Evolutionary conservation across 2,113 vertebrate species (phyloP).

Genomic region (Epinephelus lanceolatus): DNA sequence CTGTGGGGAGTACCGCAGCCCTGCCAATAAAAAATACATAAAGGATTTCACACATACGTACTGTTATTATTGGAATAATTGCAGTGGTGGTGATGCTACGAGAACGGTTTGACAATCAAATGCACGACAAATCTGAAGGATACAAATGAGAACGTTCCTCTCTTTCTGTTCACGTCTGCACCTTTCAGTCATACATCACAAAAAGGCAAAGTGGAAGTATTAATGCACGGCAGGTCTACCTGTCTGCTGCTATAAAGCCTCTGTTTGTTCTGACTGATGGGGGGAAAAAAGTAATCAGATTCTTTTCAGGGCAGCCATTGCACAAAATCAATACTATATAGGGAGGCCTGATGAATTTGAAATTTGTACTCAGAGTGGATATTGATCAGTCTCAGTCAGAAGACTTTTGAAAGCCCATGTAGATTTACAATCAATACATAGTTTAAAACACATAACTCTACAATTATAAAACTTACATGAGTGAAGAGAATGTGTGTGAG

Average conservation of each 20-base stretch:
- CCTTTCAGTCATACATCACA: slow-evolving; percentile 20
- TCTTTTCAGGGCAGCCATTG: slow-evolving; percentile 71
- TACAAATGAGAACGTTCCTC: neutral
- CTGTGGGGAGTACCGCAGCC: slow-evolving; percentile 59
- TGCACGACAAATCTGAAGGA: neutral
- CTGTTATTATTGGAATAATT: slow-evolving; percentile 34
- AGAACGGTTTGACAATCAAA: slow-evolving; percentile 5
- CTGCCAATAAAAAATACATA: slow-evolving; percentile 71
- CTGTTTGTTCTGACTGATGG: slow-evolving; percentile 69
- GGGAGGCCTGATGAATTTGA: slow-evolving; percentile 84
- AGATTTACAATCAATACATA: slow-evolving; percentile 70
- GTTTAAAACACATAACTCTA: slow-evolving; percentile 37
- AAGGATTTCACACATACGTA: slow-evolving; percentile 52
- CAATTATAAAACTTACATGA: slow-evolving; percentile 25
- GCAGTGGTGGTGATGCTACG: slow-evolving; percentile 2
- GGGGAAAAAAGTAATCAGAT: slow-evolving; percentile 70
- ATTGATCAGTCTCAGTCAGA: slow-evolving; percentile 82
- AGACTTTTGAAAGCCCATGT: slow-evolving; percentile 67
- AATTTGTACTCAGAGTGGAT: slow-evolving; percentile 80
- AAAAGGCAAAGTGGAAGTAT: slow-evolving; percentile 29
- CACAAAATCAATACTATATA: slow-evolving; percentile 85
- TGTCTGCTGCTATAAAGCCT: slow-evolving; percentile 31
- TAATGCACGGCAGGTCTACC: slow-evolving; percentile 20
- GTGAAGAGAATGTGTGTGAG: slow-evolving; percentile 12
- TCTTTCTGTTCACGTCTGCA: neutral